Conservation (phyloP, 1,140 invertebrate species). For the Papilio aristodemus region DNA sequence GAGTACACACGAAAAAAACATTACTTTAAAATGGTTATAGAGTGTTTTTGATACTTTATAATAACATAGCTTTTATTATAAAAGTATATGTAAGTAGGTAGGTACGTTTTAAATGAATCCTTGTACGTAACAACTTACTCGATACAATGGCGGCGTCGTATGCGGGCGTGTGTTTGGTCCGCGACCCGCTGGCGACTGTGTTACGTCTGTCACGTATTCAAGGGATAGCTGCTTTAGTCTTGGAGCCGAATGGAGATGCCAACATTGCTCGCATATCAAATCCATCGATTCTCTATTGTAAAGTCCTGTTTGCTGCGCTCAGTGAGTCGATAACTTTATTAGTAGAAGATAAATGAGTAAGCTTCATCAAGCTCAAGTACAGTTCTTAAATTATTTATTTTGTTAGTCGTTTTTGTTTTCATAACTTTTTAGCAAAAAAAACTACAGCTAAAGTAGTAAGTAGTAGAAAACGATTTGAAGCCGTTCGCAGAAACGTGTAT, state of each 20-base stretch:
- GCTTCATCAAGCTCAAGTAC: no score
- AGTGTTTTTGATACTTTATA: background rate
- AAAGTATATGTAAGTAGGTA: background rate
- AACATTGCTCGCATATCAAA: background rate
- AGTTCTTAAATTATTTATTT: no score
- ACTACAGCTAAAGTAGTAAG: no score
- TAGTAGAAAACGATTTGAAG: no score
- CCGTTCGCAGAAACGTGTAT: no score
- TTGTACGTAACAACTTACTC: background rate
- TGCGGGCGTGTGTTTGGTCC: background rate
- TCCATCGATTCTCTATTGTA: background rate
- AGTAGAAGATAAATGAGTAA: no score
- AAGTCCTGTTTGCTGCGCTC: background rate
- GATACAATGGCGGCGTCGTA: background rate
- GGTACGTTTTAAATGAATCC: background rate
- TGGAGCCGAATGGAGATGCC: background rate
- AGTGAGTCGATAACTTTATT: background rate
- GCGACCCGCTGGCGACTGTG: background rate
- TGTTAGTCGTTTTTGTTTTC: no score
- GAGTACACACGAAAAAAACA: no score
- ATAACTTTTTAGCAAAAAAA: no score
- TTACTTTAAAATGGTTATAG: no score
- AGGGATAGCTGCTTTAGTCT: background rate
- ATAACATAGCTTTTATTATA: background rate
- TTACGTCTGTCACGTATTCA: background rate